Percentiles rank a stretch among this genome's conserved stretches.
These are phyloP conservation scores for Nyctibius grandis DNA, from an alignment of 2,797 vertebrate genomes.

Conservation along the genomic window DNA sequence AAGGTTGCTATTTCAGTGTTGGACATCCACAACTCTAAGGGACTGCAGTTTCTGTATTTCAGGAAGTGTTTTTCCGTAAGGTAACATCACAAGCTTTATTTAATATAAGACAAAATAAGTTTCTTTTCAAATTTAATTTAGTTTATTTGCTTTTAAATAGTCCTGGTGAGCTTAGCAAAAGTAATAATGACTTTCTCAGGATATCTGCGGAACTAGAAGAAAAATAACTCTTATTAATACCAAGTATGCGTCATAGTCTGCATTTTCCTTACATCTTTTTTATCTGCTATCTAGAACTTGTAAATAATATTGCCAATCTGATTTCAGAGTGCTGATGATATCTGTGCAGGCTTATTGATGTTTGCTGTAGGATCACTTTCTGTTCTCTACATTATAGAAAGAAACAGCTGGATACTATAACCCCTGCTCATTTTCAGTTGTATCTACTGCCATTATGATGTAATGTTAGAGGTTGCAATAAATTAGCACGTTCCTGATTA, in stretches of 20 bases:
- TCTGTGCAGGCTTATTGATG: slow-evolving; percentile 14
- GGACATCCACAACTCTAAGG: not conserved
- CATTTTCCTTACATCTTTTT: slow-evolving; percentile 40
- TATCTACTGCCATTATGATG: slow-evolving; percentile 17
- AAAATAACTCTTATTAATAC: slow-evolving; percentile 32
- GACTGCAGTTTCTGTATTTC: not conserved
- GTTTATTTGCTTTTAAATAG: not conserved
- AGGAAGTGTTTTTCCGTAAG: not conserved
- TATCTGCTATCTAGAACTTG: slow-evolving; percentile 29
- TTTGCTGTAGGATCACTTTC: not conserved
- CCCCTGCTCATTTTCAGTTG: not conserved
- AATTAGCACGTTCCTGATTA: slow-evolving; percentile 37
- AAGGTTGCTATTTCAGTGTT: not conserved
- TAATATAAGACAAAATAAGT: not conserved
- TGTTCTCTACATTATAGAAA: not conserved
- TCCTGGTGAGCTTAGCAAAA: not conserved
- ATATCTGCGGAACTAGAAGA: not conserved
- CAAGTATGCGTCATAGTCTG: not conserved
- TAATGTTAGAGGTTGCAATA: slow-evolving; percentile 10
- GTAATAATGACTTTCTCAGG: not conserved
- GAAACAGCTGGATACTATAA: not conserved
- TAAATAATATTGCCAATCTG: slow-evolving; percentile 44
- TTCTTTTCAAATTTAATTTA: not conserved
- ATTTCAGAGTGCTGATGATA: slow-evolving; percentile 34
- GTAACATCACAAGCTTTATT: not conserved